These are phyloP conservation scores for Brachyhypopomus gauderio DNA, from an alignment of 2,113 vertebrate species.

Conservation along the genomic window DNA sequence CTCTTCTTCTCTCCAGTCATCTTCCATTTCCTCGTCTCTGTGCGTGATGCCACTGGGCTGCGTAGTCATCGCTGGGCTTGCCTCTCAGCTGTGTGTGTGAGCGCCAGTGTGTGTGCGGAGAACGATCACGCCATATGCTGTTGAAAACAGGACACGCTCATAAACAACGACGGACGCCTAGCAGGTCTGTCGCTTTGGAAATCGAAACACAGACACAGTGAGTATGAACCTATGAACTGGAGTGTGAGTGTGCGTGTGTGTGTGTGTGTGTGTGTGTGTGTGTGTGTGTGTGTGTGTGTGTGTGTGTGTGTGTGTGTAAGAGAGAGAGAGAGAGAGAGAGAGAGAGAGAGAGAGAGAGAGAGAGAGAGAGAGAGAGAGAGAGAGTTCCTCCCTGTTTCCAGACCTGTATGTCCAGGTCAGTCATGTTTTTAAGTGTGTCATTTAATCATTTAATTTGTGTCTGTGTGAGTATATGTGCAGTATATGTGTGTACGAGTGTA, in stretches of 20 bases:
- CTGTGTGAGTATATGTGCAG: neutral
- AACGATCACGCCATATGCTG: constrained; percentile 23
- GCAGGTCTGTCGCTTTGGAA: constrained; percentile 32
- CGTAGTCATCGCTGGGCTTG: constrained; percentile 43
- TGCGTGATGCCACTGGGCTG: constrained; percentile 38
- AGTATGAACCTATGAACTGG: constrained; percentile 26
- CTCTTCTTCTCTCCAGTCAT: constrained; percentile 71
- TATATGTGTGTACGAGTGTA: neutral
- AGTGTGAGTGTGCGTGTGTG: constrained; percentile 10
- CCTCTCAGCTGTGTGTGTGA: constrained; percentile 33
- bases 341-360: too few species aligned
- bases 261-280: too few species aligned
- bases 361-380: too few species aligned
- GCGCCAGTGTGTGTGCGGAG: constrained; percentile 25
- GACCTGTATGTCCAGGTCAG: neutral
- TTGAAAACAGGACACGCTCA: constrained; percentile 22
- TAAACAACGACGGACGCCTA: constrained; percentile 20
- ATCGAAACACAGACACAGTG: constrained; percentile 37
- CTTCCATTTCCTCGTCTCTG: constrained; percentile 57
- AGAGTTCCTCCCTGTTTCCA: too few species aligned
- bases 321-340: too few species aligned
- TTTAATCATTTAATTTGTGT: neutral
- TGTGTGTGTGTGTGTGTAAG: too few species aligned
- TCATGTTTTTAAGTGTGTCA: neutral
- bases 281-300: too few species aligned